phyloP scores from a whole-genome alignment of 2,888 invertebrate species.

The Agonopterix alstromeriana region DNA sequence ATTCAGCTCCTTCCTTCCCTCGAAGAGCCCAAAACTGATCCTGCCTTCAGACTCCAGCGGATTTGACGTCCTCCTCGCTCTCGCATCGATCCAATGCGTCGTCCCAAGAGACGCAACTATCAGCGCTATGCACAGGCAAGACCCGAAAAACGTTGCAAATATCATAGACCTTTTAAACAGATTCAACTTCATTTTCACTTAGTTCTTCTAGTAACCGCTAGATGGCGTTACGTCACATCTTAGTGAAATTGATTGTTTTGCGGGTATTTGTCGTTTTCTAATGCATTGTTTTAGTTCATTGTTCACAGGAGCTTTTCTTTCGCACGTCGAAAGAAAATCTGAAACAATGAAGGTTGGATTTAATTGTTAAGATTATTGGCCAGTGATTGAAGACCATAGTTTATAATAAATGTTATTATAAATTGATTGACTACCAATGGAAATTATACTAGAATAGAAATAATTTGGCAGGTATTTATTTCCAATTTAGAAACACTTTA shows the following conservation, averaged over 20 bases:
- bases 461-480: too few relatives aligned
- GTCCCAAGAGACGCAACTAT: slow-evolving; percentile 90
- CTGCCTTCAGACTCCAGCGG: slow-evolving; percentile 83
- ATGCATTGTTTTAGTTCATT: slow-evolving; percentile 33
- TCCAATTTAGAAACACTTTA: too few relatives aligned
- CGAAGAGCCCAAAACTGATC: slow-evolving; percentile 91
- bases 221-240: slow-evolving; percentile 64
- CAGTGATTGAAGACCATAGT: too few relatives aligned
- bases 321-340: slow-evolving; percentile 48
- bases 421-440: too few relatives aligned
- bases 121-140: slow-evolving; percentile 85
- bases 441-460: too few relatives aligned
- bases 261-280: slow-evolving; percentile 40
- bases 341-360: slow-evolving; percentile 38
- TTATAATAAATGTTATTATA: too few relatives aligned
- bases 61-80: slow-evolving; percentile 81
- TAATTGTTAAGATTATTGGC: neutral
- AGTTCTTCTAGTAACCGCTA: slow-evolving; percentile 37
- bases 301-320: slow-evolving; percentile 23
- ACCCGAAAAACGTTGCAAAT: slow-evolving; percentile 88
- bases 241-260: slow-evolving; percentile 27
- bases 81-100: slow-evolving; percentile 88
- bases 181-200: slow-evolving; percentile 26
- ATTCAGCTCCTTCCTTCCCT: slow-evolving; percentile 89
- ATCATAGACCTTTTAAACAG: slow-evolving; percentile 80